These are phyloP conservation scores for Trichosurus vulpecula DNA, from an alignment of 2,797 vertebrate species.

Conservation along the genomic window DNA sequence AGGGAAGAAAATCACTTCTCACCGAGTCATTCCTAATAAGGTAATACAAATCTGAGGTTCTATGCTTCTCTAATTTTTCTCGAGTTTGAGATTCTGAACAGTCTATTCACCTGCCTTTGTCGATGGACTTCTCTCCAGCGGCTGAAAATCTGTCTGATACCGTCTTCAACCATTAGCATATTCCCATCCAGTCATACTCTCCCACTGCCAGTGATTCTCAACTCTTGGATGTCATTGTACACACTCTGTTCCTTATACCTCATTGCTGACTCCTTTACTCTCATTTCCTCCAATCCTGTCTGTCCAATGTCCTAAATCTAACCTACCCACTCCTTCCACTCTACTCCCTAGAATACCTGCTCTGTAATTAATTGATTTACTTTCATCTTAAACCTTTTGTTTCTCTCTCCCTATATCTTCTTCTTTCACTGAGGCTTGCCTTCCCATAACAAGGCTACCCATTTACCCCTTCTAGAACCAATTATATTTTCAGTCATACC, in stretches of 20 bases:
- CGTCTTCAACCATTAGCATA: background rate
- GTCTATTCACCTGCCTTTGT: background rate
- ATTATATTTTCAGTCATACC: too few species aligned
- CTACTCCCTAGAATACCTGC: too few species aligned
- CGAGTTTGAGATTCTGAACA: background rate
- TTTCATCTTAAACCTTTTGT: too few species aligned
- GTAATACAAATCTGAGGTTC: background rate
- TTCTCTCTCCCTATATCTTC: too few species aligned
- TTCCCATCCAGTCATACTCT: background rate
- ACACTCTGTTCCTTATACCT: background rate
- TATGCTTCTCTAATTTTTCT: background rate
- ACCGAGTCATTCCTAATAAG: background rate
- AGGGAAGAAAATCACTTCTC: background rate
- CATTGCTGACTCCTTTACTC: too few species aligned
- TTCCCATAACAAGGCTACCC: too few species aligned
- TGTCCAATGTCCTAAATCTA: too few species aligned
- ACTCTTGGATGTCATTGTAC: background rate
- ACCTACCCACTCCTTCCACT: too few species aligned
- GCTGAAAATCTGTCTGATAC: background rate
- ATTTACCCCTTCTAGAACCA: too few species aligned
- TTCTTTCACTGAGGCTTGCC: too few species aligned
- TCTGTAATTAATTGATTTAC: too few species aligned
- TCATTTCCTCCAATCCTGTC: too few species aligned
- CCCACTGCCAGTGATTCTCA: background rate
- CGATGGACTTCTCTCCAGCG: background rate